A percentile compares a stretch with the other conserved stretches of the same genome.
Conservation (phyloP, 2,888 invertebrate species). For the Clusia tigrina region DNA sequence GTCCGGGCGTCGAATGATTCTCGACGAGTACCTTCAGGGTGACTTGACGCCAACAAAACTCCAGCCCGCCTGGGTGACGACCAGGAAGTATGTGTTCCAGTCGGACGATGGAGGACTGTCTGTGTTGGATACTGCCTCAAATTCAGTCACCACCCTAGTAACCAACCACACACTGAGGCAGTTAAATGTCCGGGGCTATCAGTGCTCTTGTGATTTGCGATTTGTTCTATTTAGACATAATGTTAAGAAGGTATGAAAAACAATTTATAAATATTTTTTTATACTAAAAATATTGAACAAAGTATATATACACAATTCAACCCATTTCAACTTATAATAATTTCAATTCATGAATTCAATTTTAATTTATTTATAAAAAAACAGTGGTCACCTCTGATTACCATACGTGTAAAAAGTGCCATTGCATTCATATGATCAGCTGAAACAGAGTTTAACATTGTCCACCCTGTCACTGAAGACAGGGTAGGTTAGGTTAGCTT, state of each 20-base stretch:
- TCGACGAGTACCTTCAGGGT: constrained; percentile 85
- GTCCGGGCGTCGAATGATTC: constrained; percentile 85
- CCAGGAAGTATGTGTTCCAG: constrained; percentile 85
- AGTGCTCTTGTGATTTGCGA: constrained; percentile 85
- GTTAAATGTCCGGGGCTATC: constrained; percentile 85
- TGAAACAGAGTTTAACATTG: too few species aligned
- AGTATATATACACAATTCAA: too few species aligned
- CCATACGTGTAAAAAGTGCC: too few species aligned
- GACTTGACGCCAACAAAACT: constrained; percentile 76
- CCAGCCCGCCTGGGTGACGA: constrained; percentile 83
- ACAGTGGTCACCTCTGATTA: too few species aligned
- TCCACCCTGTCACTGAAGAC: too few species aligned
- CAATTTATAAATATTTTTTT: background rate
- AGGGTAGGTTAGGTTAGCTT: too few species aligned
- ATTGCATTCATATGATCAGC: too few species aligned
- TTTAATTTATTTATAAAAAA: background rate
- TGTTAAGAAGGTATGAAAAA: constrained; percentile 78
- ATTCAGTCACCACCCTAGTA: constrained; percentile 80
- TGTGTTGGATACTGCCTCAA: constrained; percentile 80
- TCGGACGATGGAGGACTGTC: constrained; percentile 85
- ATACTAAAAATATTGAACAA: background rate
- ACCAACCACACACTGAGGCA: constrained; percentile 89
- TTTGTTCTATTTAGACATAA: constrained; percentile 90
- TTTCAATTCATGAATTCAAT: background rate
- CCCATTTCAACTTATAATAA: too few species aligned